These are phyloP conservation scores for Rotaria magnacalcarata DNA, from an alignment of 2,888 invertebrate species.

Conservation along the genomic window DNA sequence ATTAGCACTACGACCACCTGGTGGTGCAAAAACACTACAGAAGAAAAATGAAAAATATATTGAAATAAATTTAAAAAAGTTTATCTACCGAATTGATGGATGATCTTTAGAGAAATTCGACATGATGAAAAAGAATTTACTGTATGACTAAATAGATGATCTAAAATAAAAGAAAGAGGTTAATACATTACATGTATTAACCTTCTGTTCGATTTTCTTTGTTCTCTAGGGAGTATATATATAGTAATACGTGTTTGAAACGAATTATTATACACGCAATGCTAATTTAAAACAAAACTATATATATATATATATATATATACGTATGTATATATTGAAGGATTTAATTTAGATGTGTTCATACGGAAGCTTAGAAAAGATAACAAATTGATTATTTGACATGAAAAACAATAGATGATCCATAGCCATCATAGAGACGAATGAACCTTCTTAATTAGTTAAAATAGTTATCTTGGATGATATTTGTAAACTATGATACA, in stretches of 20 bases:
- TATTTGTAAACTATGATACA: not conserved
- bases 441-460: slow-evolving; percentile 4
- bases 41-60: not conserved
- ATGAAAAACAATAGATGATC: not conserved
- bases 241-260: too few species aligned
- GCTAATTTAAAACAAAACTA: not conserved
- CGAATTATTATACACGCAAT: too few species aligned
- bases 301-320: too few species aligned
- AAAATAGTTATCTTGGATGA: not conserved
- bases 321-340: too few species aligned
- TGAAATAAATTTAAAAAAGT: not conserved
- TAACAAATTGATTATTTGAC: not conserved
- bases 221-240: too few species aligned
- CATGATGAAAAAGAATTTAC: not conserved
- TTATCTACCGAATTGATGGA: slow-evolving; percentile 18
- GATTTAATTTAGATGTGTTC: not conserved
- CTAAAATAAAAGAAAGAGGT: not conserved
- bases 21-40: not conserved
- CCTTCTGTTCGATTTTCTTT: too few species aligned
- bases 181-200: too few species aligned
- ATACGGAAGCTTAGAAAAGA: not conserved
- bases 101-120: slow-evolving; percentile 33
- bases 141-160: not conserved
- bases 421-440: not conserved
- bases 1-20: slow-evolving; percentile 10